Conservation (phyloP, 2,888 invertebrate species). For the Dynastes hyllus region DNA sequence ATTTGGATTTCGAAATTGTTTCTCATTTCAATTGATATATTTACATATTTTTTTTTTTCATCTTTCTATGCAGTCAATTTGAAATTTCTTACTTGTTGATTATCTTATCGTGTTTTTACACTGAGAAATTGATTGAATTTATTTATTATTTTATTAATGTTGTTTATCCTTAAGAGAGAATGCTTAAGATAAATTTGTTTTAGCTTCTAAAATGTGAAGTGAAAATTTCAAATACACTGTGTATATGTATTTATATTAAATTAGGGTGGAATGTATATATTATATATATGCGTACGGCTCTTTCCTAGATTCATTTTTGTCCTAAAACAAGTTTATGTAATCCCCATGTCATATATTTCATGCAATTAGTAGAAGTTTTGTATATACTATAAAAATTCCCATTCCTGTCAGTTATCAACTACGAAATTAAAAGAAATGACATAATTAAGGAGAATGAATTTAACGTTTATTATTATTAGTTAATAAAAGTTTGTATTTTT, state of each 20-base stretch:
- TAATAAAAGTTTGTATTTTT: constrained; percentile 47
- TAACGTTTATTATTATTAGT: constrained; percentile 40
- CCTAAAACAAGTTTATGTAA: constrained; percentile 40
- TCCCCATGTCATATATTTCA: constrained; percentile 43
- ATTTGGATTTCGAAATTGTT: constrained; percentile 22
- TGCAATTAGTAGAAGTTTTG: constrained; percentile 41
- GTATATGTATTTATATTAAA: constrained; percentile 48
- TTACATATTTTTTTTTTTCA: background rate
- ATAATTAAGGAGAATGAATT: constrained; percentile 40
- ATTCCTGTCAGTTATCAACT: constrained; percentile 43
- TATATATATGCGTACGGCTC: constrained; percentile 47
- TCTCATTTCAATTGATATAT: constrained; percentile 15
- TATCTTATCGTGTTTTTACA: constrained; percentile 8
- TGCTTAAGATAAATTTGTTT: constrained; percentile 25
- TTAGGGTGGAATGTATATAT: constrained; percentile 48
- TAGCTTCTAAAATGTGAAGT: constrained; percentile 38
- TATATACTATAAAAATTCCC: constrained; percentile 43
- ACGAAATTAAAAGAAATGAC: constrained; percentile 37
- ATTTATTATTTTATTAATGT: constrained; percentile 30
- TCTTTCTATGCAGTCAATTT: constrained; percentile 36
- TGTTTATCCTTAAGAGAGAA: background rate
- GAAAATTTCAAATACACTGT: constrained; percentile 48
- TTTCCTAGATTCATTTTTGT: constrained; percentile 45
- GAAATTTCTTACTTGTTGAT: constrained; percentile 42
- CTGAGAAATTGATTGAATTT: constrained; percentile 18